A percentile compares a stretch with the other conserved stretches of the same genome.
Evolutionary conservation across 2,888 invertebrate genomes (phyloP).

Genomic region (Thelaira solivaga): DNA sequence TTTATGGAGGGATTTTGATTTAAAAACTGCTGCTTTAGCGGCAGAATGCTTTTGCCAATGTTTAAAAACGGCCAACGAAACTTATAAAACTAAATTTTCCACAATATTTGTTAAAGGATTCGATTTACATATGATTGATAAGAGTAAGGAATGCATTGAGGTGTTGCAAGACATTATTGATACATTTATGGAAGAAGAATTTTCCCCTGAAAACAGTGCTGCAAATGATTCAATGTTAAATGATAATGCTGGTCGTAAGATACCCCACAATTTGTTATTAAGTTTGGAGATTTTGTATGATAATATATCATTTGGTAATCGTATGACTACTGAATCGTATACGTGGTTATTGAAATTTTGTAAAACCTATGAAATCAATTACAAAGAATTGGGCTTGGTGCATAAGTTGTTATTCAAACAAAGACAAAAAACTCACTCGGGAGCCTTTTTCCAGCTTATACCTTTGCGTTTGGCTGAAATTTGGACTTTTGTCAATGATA

Average conservation of each 20-base stretch:
- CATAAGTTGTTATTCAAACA: slow-evolving; percentile 74
- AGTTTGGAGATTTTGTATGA: slow-evolving; percentile 74
- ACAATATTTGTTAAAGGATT: slow-evolving; percentile 71
- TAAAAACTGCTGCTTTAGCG: slow-evolving; percentile 77
- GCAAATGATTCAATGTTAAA: slow-evolving; percentile 44
- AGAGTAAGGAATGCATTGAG: slow-evolving; percentile 67
- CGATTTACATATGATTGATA: slow-evolving; percentile 63
- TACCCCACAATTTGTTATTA: slow-evolving; percentile 69
- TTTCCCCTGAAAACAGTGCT: neutral
- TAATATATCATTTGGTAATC: slow-evolving; percentile 70
- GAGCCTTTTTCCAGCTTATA: slow-evolving; percentile 73
- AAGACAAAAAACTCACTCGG: slow-evolving; percentile 74
- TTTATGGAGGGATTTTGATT: slow-evolving; percentile 78
- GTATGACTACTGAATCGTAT: slow-evolving; percentile 72
- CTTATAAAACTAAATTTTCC: slow-evolving; percentile 71
- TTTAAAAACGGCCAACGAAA: slow-evolving; percentile 69
- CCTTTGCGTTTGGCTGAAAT: slow-evolving; percentile 71
- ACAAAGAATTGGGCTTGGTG: slow-evolving; percentile 69
- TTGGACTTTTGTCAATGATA: slow-evolving; percentile 68
- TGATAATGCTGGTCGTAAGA: slow-evolving; percentile 60
- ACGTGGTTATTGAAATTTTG: slow-evolving; percentile 75
- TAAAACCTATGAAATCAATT: slow-evolving; percentile 68
- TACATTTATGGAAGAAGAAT: slow-evolving; percentile 68
- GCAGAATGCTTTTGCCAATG: slow-evolving; percentile 79
- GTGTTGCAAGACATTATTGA: slow-evolving; percentile 71